Conservation (phyloP, 2,888 invertebrate species). For the Microctonus hyperodae region DNA sequence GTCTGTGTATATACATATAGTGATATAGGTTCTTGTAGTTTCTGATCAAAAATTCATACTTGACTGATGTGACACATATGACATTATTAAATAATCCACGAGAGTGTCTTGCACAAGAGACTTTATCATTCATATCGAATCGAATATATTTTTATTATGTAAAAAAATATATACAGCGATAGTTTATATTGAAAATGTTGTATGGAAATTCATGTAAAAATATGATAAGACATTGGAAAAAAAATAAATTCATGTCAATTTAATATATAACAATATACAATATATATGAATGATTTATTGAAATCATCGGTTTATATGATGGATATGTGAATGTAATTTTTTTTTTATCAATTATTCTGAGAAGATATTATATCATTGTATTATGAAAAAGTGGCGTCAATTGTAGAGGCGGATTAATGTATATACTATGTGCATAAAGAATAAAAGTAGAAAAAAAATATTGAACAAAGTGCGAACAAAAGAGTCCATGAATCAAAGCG, state of each 20-base stretch:
- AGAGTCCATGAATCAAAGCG: neutral
- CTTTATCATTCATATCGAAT: neutral
- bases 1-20: neutral
- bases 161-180: too few species aligned
- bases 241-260: neutral
- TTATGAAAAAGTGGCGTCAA: neutral
- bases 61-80: conserved; percentile 17
- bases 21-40: conserved; percentile 15
- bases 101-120: conserved; percentile 20
- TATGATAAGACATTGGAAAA: neutral
- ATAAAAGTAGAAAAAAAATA: neutral
- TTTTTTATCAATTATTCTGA: neutral
- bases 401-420: neutral
- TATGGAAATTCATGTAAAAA: conserved; percentile 7
- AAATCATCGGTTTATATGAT: neutral
- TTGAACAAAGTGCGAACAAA: neutral
- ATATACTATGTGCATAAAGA: too few species aligned
- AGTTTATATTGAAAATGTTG: too few species aligned
- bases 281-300: neutral
- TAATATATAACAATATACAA: neutral
- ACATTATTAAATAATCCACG: conserved; percentile 36
- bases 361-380: neutral
- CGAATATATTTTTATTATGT: neutral
- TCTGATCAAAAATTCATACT: conserved; percentile 37
- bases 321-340: neutral